These are phyloP conservation scores for Rhinolophus ferrumequinum DNA, from an alignment of 2,113 vertebrate genomes.

Conservation along the genomic window DNA sequence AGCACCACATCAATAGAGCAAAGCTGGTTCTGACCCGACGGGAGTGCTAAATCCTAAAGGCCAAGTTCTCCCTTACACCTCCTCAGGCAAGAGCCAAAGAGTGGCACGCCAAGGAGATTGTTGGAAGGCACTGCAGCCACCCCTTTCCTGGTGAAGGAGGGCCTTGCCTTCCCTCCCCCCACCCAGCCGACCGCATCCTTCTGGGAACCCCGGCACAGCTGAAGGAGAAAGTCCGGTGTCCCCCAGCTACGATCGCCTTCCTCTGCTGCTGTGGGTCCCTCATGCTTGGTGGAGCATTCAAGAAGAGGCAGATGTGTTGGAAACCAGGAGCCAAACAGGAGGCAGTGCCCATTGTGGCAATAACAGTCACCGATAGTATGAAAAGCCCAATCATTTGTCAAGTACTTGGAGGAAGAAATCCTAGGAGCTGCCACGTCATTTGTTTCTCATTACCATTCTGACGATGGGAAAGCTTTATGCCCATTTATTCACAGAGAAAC, in stretches of 20 bases:
- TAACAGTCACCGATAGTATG: not conserved
- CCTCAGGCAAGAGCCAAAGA: not conserved
- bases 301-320: not conserved
- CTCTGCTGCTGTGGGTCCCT: not conserved
- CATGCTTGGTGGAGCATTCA: rapidly evolving
- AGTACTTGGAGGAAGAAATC: not conserved
- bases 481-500: not conserved
- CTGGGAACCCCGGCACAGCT: rapidly evolving
- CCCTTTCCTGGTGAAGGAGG: not conserved
- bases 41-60: not conserved
- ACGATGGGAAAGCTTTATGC: not conserved
- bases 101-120: not conserved
- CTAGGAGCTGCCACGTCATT: not conserved
- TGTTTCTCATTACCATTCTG: not conserved
- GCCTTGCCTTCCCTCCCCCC: not conserved
- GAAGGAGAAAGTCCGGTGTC: not conserved
- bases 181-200: not conserved
- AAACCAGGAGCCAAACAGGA: not conserved
- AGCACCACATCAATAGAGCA: not conserved
- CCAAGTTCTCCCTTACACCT: not conserved
- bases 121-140: not conserved
- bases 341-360: not conserved
- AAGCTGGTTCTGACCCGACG: not conserved
- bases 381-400: not conserved
- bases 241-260: rapidly evolving